Conservation (phyloP, 2,888 invertebrate genomes). For the Tetranychus truncatus region DNA sequence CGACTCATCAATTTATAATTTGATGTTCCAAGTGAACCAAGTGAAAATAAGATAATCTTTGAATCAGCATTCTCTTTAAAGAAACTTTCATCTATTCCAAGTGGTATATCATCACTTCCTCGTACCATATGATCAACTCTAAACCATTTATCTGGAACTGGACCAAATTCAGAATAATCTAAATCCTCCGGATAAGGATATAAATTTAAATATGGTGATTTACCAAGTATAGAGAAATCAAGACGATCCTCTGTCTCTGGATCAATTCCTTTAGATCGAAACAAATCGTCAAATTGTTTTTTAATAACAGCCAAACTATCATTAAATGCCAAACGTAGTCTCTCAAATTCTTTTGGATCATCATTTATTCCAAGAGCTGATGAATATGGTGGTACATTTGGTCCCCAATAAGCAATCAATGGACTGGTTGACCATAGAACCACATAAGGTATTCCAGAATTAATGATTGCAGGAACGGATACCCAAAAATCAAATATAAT, state of each 20-base stretch:
- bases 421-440: not conserved
- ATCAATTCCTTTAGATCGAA: not conserved
- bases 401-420: not conserved
- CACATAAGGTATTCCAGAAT: not conserved
- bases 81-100: not conserved
- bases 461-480: not conserved
- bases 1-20: constrained; percentile 16
- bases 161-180: constrained; percentile 12
- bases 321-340: not conserved
- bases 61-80: not conserved
- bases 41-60: constrained; percentile 15
- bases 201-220: constrained; percentile 17
- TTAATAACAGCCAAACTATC: not conserved
- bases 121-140: constrained; percentile 10
- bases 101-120: not conserved
- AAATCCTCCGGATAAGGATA: constrained; percentile 19
- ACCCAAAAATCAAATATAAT: not conserved
- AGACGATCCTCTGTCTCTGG: not conserved
- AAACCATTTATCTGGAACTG: constrained; percentile 13
- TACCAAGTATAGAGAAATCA: not conserved
- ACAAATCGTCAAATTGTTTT: not conserved
- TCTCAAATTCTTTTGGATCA: not conserved
- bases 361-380: not conserved
- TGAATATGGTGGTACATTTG: not conserved
- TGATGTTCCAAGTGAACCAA: constrained; percentile 14